Percentiles rank a stretch among this genome's conserved stretches.
Conservation (phyloP, 2,888 invertebrate genomes). For the Tetragonisca angustula region DNA sequence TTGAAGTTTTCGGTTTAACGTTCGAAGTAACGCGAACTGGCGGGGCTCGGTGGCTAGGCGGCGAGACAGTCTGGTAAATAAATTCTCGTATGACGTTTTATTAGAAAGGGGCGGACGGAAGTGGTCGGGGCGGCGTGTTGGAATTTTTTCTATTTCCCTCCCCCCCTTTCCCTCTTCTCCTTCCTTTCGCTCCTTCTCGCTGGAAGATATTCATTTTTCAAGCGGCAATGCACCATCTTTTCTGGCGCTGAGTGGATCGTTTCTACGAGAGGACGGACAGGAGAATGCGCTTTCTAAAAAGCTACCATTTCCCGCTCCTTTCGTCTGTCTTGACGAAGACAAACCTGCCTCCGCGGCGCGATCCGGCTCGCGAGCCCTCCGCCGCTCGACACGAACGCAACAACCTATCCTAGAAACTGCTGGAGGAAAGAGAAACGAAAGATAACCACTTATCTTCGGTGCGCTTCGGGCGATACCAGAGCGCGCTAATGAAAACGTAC, state of each 20-base stretch:
- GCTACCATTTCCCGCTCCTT: conserved; percentile 65
- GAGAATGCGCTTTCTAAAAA: conserved; percentile 69
- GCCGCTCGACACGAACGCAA: conserved; percentile 14
- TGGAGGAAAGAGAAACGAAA: conserved; percentile 38
- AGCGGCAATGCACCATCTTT: conserved; percentile 66
- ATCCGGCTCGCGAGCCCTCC: conserved; percentile 24
- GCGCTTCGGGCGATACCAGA: conserved; percentile 16
- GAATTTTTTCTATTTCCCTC: background rate
- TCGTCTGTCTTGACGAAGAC: conserved; percentile 71
- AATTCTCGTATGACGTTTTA: conserved; percentile 57
- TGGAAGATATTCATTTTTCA: conserved; percentile 70
- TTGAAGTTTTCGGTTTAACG: background rate
- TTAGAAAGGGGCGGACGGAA: conserved; percentile 34
- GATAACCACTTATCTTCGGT: conserved; percentile 55
- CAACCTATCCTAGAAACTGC: conserved; percentile 15
- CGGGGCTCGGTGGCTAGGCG: background rate
- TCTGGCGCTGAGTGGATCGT: conserved; percentile 63
- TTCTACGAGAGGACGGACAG: conserved; percentile 52
- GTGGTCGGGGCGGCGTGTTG: conserved; percentile 7
- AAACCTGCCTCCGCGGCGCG: conserved; percentile 60
- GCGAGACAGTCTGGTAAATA: conserved; percentile 31
- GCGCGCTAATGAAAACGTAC: conserved; percentile 51
- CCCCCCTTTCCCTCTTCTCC: background rate
- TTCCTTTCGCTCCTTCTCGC: background rate
- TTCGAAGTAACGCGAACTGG: background rate